Evolutionary conservation across 2,113 vertebrate species (phyloP).

Genomic region (Dunckerocampus dactyliophorus): DNA sequence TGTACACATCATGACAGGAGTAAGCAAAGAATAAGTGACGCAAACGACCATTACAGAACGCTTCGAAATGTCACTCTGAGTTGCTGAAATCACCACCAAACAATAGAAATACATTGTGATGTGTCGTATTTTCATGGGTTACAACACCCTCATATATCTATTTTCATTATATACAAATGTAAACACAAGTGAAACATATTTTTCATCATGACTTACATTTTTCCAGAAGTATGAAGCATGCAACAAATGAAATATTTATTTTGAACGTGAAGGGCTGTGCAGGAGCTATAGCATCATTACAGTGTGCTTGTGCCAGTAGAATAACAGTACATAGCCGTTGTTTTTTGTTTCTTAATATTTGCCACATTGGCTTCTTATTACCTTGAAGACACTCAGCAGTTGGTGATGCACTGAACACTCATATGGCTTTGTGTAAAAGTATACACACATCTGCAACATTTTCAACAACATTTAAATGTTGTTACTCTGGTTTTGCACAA

Average conservation of each 20-base stretch:
- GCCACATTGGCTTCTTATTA: conserved; percentile 65
- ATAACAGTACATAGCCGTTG: conserved; percentile 76
- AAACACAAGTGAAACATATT: conserved; percentile 48
- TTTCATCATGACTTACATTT: conserved; percentile 9
- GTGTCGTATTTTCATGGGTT: conserved; percentile 43
- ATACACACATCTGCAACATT: background rate
- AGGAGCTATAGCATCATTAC: conserved; percentile 40
- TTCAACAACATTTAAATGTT: background rate
- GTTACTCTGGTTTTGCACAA: no score
- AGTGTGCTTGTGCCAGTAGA: conserved; percentile 62
- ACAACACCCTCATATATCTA: conserved; percentile 45
- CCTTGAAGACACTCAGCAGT: conserved; percentile 24
- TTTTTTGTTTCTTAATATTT: conserved; percentile 48
- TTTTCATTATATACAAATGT: conserved; percentile 53
- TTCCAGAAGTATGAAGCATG: conserved; percentile 46
- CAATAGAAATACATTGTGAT: conserved; percentile 77
- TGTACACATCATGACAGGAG: conserved; percentile 85
- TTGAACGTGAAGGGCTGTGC: conserved; percentile 38
- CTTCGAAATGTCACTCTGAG: conserved; percentile 21
- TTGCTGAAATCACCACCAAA: conserved; percentile 76
- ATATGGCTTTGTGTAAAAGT: conserved; percentile 44
- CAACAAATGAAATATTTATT: conserved; percentile 59
- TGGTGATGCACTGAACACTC: conserved; percentile 28
- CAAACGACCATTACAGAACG: conserved; percentile 65
- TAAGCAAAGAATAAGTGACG: conserved; percentile 67